Evolutionary conservation across 2,797 vertebrate genomes (phyloP).

Genomic region (Schizothorax lantsangensis): DNA sequence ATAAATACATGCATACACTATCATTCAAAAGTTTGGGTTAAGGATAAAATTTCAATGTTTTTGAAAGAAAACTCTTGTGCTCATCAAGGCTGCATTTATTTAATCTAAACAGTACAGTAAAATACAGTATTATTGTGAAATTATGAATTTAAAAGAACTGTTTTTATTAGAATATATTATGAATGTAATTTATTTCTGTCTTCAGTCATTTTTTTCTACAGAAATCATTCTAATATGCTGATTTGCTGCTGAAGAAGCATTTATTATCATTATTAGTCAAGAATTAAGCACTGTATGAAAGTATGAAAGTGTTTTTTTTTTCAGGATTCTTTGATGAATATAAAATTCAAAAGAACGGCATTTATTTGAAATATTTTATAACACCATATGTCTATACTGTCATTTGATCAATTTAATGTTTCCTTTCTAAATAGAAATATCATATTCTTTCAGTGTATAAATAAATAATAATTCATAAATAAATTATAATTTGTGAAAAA

Average conservation of each 20-base stretch:
- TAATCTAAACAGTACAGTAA: neutral
- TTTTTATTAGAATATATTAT: neutral
- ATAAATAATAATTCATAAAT: neutral
- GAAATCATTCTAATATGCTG: neutral
- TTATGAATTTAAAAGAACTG: neutral
- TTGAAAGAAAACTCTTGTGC: neutral
- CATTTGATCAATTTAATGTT: neutral
- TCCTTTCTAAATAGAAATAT: neutral
- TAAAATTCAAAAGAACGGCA: neutral
- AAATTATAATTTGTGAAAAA: neutral
- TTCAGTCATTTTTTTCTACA: neutral
- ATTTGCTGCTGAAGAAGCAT: neutral
- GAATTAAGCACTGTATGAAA: neutral
- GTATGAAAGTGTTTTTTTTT: neutral
- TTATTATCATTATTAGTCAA: neutral
- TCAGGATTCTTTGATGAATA: neutral
- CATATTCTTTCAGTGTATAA: neutral
- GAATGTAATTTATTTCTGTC: neutral
- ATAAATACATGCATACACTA: neutral
- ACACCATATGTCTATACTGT: neutral
- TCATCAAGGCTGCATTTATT: neutral
- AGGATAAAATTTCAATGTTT: neutral
- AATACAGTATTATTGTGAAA: neutral
- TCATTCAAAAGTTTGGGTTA: neutral
- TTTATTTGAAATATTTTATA: neutral